phyloP scores from a whole-genome alignment of 2,888 invertebrate species.

The Embidobia sp. region DNA sequence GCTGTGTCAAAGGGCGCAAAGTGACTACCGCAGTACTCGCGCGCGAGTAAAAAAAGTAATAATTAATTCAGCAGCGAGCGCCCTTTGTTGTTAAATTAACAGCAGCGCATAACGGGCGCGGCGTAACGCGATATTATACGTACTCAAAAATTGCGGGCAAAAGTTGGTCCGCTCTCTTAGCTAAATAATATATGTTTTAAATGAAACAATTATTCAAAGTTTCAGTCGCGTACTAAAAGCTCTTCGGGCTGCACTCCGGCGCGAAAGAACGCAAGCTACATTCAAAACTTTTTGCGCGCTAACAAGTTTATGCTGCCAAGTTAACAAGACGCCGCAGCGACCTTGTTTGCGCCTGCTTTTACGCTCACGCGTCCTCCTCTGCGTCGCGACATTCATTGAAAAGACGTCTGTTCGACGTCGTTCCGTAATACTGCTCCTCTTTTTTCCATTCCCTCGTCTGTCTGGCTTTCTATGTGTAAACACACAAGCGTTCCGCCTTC shows the following conservation, averaged over 20 bases:
- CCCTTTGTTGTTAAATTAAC: constrained; percentile 10
- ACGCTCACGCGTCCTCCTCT: no score
- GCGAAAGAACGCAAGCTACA: constrained; percentile 22
- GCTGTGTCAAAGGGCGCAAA: no score
- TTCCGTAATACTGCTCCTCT: no score
- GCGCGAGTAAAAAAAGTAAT: constrained; percentile 7
- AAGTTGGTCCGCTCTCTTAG: constrained; percentile 8
- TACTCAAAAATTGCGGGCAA: neutral
- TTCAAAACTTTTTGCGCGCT: constrained; percentile 35
- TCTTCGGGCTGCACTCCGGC: constrained; percentile 5
- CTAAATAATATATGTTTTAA: constrained; percentile 28
- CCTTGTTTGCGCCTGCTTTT: constrained; percentile 5
- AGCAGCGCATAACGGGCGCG: neutral
- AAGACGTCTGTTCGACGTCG: no score
- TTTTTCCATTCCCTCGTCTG: no score
- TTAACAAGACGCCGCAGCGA: constrained; percentile 25
- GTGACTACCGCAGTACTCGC: neutral
- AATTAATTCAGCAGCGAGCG: no score
- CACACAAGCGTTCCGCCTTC: no score
- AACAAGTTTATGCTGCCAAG: constrained; percentile 33
- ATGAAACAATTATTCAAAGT: constrained; percentile 47
- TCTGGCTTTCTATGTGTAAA: no score
- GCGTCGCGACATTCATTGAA: constrained; percentile 9
- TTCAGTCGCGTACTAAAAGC: constrained; percentile 23
- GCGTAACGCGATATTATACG: neutral